A percentile compares a stretch with the other conserved stretches of the same genome.
These are phyloP conservation scores for Megathymus violae DNA, from an alignment of 1,140 invertebrate genomes.

Conservation along the genomic window DNA sequence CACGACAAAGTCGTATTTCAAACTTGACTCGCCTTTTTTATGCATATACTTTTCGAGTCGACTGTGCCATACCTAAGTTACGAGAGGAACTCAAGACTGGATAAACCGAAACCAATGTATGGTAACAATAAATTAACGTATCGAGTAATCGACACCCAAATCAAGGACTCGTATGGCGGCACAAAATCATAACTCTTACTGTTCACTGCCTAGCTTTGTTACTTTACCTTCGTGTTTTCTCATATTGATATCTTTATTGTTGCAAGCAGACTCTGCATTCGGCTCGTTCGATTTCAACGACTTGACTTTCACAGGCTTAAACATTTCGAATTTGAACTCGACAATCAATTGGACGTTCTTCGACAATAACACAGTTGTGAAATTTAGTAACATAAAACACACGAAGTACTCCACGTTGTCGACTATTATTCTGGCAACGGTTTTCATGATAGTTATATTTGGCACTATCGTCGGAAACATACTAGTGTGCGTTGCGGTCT, in stretches of 20 bases:
- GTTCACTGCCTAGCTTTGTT: slow-evolving; percentile 80
- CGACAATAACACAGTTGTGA: slow-evolving; percentile 59
- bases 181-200: slow-evolving; percentile 71
- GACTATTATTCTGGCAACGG: slow-evolving; percentile 88
- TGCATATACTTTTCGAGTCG: slow-evolving; percentile 35
- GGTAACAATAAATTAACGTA: slow-evolving; percentile 64
- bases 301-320: slow-evolving; percentile 52
- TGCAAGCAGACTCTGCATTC: slow-evolving; percentile 51
- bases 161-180: slow-evolving; percentile 80
- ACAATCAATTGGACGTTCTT: slow-evolving; percentile 68
- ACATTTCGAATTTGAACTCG: slow-evolving; percentile 57
- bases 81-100: slow-evolving; percentile 24
- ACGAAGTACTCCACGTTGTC: slow-evolving; percentile 71
- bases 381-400: slow-evolving; percentile 70
- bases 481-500: slow-evolving; percentile 94
- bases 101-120: slow-evolving; percentile 71
- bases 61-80: slow-evolving; percentile 24
- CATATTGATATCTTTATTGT: slow-evolving; percentile 71
- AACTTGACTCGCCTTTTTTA: slow-evolving; percentile 56
- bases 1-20: slow-evolving; percentile 68
- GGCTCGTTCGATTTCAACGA: slow-evolving; percentile 63
- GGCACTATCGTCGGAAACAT: slow-evolving; percentile 95
- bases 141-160: slow-evolving; percentile 63
- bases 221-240: slow-evolving; percentile 82
- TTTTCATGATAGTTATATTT: slow-evolving; percentile 90